Evolutionary conservation across 2,888 invertebrate species (phyloP).

Genomic region (Drosophila recens): DNA sequence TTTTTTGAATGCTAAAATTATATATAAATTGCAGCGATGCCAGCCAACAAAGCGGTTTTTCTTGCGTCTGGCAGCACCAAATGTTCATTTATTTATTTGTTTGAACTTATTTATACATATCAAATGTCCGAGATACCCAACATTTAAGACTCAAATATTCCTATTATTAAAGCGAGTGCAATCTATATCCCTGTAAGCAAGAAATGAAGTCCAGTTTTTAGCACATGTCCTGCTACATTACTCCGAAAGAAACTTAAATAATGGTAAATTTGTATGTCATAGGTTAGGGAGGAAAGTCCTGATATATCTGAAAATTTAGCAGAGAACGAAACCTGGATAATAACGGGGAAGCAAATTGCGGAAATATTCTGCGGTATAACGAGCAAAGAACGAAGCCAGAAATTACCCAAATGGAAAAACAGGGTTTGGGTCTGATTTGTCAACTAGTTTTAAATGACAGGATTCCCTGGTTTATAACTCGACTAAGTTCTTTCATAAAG

Average conservation of each 20-base stretch:
- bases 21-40: too few species aligned
- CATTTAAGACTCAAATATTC: not conserved
- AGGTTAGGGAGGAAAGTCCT: too few species aligned
- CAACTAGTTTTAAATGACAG: not conserved
- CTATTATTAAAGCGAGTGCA: not conserved
- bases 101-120: too few species aligned
- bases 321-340: not conserved
- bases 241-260: constrained; percentile 25
- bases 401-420: not conserved
- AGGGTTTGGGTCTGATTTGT: not conserved
- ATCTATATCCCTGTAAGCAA: too few species aligned
- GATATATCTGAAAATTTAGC: too few species aligned
- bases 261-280: not conserved
- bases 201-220: not conserved
- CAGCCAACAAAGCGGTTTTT: too few species aligned
- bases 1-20: not conserved
- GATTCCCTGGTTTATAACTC: not conserved
- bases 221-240: not conserved
- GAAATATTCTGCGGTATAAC: not conserved
- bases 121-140: not conserved
- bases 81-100: too few species aligned
- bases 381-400: not conserved
- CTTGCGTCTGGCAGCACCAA: too few species aligned
- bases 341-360: not conserved
- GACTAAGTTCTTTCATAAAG: too few species aligned